Evolutionary conservation across 2,113 vertebrate genomes (phyloP), one percentile per base, ranked within the genome.

Genomic region (Turnix velox): DNA sequence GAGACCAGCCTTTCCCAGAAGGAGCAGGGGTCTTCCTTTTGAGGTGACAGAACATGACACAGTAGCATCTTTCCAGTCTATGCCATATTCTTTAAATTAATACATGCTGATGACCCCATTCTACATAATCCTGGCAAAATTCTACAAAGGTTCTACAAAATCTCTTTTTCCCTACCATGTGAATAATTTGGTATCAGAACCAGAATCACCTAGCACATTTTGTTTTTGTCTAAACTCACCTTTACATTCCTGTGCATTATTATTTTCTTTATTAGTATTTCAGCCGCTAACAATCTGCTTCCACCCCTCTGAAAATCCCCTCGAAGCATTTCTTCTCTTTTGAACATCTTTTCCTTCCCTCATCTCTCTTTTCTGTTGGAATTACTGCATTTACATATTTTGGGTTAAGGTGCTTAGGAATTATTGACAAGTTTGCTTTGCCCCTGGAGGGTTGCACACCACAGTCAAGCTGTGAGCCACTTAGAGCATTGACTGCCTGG

Each of bases 361-460:
- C 71, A 18, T 15, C 12, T 39, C 84, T 78, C 74, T 58, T 74
- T 49, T 80, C 73, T 28, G 69, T 45, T 91, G 84, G 59, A 89
- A 95, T 93, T 87, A 45, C 66, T 82, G 68, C 72, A 84, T 88
- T 93, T 83, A 58, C 55, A 84, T 92, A 90, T 88, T 93, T 95
- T 66, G 54, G 54, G 91, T 92, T 95, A 91, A 95, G 90, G 80
- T 95, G 76, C 86, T 96, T 95, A 93, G 84, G 68, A 90, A 69
- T 92, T 92, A 93, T 96, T 93, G 94, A 96, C 95, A 96, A 94
- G 67, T 85, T 77, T 96, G 68, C 82, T 84, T 94, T 96, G 69
- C 87, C 96, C 93, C 90, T 69, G 66, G 68, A 71, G 79, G 76
- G 25, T 87, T 94, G 63, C 28, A 45, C 4, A 65, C 90, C 67